These are phyloP conservation scores for Cnemophilus loriae DNA, from an alignment of 2,113 vertebrate genomes.

Conservation along the genomic window DNA sequence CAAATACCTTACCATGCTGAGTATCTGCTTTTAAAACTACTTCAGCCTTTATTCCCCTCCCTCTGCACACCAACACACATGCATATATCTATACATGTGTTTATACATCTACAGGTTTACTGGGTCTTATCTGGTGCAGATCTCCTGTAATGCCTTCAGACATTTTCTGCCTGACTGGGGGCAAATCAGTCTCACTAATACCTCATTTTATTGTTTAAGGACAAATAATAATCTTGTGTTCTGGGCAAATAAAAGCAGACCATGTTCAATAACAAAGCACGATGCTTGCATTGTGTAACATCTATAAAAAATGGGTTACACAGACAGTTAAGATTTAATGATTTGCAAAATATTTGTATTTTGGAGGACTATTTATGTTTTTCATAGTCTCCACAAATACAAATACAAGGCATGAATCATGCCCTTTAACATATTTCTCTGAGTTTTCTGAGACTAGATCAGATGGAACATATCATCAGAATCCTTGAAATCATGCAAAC, in stretches of 20 bases:
- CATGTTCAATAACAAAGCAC: not conserved
- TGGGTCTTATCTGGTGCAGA: not conserved
- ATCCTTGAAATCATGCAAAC: conserved; percentile 24
- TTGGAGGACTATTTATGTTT: not conserved
- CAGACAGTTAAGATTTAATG: not conserved
- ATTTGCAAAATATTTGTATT: not conserved
- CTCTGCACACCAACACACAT: not conserved
- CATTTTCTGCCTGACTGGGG: not conserved
- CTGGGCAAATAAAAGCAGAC: not conserved
- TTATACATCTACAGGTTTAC: not conserved
- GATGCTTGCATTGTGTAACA: not conserved
- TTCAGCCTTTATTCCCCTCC: not conserved
- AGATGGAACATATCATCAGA: conserved; percentile 29
- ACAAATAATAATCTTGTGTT: not conserved
- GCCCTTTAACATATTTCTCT: not conserved
- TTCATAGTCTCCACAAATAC: not conserved
- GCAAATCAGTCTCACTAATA: not conserved
- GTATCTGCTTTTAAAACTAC: not conserved
- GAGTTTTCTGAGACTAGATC: conserved; percentile 1
- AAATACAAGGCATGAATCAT: not conserved
- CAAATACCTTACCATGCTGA: not conserved
- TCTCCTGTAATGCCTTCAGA: not conserved
- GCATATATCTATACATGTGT: accelerated
- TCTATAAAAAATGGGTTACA: not conserved
- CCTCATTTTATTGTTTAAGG: not conserved